phyloP scores from a whole-genome alignment of 2,797 vertebrate species.

The Sciurus carolinensis region DNA sequence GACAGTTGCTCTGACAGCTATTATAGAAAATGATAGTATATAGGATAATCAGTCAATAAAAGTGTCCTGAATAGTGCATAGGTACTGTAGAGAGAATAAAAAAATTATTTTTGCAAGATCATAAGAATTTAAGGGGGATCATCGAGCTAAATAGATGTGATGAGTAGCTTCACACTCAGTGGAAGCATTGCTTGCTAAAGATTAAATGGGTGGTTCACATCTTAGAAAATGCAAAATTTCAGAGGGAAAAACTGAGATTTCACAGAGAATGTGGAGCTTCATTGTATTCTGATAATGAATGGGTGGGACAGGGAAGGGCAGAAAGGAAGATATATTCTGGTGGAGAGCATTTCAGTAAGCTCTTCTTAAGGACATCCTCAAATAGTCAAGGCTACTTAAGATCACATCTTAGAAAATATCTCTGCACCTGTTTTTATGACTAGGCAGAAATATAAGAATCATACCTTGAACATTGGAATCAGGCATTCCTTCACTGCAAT shows the following conservation, averaged over 20 bases:
- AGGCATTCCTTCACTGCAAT: background rate
- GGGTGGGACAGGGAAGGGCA: rapidly evolving
- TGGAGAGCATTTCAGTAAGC: background rate
- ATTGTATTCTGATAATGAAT: background rate
- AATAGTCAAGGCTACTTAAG: conserved; percentile 35
- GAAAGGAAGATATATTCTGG: background rate
- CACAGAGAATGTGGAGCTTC: background rate
- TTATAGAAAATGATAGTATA: background rate
- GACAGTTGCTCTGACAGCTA: background rate
- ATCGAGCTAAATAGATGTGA: background rate
- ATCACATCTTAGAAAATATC: background rate
- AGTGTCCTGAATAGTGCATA: background rate
- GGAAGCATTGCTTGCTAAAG: background rate
- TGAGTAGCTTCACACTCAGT: background rate
- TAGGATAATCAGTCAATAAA: conserved; percentile 19
- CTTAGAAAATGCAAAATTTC: background rate
- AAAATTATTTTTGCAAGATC: background rate
- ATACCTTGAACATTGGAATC: background rate
- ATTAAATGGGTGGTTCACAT: background rate
- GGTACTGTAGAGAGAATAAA: background rate
- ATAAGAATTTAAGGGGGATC: background rate
- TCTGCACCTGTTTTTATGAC: background rate
- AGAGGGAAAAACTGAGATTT: conserved; percentile 1
- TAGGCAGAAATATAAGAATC: background rate
- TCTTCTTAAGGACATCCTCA: background rate